Evolutionary conservation across 2,797 vertebrate genomes (phyloP), one percentile per base, ranked within the genome.

Genomic region (Lerista edwardsae): DNA sequence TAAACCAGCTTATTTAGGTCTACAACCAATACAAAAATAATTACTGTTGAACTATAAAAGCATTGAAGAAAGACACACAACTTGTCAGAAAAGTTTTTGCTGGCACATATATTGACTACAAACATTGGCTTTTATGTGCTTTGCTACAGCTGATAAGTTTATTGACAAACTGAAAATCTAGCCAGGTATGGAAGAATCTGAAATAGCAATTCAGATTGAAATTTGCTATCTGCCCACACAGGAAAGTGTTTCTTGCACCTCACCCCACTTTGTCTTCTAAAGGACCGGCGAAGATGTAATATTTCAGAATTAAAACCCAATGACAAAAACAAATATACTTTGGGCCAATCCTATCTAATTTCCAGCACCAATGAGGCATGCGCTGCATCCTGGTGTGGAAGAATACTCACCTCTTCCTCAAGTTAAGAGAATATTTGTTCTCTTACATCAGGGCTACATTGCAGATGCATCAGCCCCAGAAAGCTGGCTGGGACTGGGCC

Each of bases 121-220:
- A 84, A 84, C 65, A 80, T 6, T 68, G 11, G 5, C 3, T 78
- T 82, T 2, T 73, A 77, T 34, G 75, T 84, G 6, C 69, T 80
- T 36, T 72, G 51, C 59, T 86, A 82, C 15, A 27, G 21, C 17
- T 29, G n/a, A 10, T 21, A 71, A 74, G 44, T 87, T 31, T 41
- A 78, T 11, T 83, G 27, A 27, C 34, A 0, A 82, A 64, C 59
- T 65, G 8, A 15, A 41, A 41, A 51, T 64, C 61, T 31, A 64
- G 61, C 23, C 57, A 82, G n/a, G 29, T 64, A 64, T n/a, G 29
- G 64, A 82, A 65, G 21, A 73, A 82, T 75, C 19, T 75, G 71
- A 82, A 82, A 64, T 39, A 44, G 25, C 31, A 51, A n/a, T 65
- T 74, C 41, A 75, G 55, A 12, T 51, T 25, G 29, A 72, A 72